Percentiles rank a stretch among this genome's conserved stretches.
Evolutionary conservation across 2,113 vertebrate genomes (phyloP).

Genomic region (Oryzias celebensis): DNA sequence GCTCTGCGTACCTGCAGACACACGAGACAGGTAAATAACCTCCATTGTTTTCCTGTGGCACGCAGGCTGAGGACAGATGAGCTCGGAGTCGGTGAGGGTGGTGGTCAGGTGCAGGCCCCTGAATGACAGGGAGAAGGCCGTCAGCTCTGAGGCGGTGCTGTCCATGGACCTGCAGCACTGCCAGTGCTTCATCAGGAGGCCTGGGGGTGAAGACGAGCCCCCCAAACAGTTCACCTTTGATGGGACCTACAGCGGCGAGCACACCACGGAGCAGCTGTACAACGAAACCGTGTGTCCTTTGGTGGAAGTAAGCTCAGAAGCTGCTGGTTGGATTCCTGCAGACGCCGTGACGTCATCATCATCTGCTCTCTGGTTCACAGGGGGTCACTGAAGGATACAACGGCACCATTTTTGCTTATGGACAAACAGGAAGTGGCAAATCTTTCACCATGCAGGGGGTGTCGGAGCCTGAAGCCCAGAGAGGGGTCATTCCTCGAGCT

Average conservation of each 20-base stretch:
- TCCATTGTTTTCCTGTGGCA: background rate
- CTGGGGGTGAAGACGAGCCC: conserved; percentile 68
- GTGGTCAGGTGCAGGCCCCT: conserved; percentile 84
- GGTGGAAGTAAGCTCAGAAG: conserved; percentile 81
- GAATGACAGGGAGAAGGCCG: conserved; percentile 78
- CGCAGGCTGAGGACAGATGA: conserved; percentile 63
- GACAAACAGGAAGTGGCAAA: conserved; percentile 92
- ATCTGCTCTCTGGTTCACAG: conserved; percentile 56
- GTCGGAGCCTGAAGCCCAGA: conserved; percentile 73
- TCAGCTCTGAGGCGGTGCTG: conserved; percentile 76
- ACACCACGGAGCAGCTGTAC: conserved; percentile 87
- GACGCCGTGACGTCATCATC: background rate
- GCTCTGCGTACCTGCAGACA: too few relatives aligned
- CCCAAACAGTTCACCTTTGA: conserved; percentile 90
- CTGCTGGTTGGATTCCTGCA: too few relatives aligned
- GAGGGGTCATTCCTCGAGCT: conserved; percentile 85
- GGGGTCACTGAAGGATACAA: conserved; percentile 90
- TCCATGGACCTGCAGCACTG: conserved; percentile 74
- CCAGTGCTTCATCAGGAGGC: conserved; percentile 84
- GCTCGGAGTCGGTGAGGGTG: conserved; percentile 84
- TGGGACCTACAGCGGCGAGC: conserved; percentile 80
- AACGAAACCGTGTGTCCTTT: conserved; percentile 84
- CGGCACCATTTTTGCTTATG: conserved; percentile 89
- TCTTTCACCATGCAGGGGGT: conserved; percentile 92
- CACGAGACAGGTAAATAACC: background rate